Base-by-base conservation (phyloP, 2,797 vertebrate species). In the Notamacropus eugenii region DNA sequence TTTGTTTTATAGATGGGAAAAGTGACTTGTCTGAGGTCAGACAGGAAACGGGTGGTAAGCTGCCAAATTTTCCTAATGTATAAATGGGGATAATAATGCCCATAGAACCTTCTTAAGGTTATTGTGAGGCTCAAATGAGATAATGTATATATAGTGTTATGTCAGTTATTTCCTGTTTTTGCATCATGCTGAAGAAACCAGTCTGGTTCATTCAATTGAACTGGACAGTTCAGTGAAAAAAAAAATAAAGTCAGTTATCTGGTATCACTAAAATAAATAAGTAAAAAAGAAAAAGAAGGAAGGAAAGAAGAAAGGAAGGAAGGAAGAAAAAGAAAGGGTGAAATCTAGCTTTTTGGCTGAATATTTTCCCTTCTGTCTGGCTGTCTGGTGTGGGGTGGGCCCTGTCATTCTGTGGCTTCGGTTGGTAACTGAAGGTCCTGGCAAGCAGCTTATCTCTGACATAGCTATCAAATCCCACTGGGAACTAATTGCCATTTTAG, bases 361-460 rank as follows among this genome's bases (percentile, higher is more conserved):
- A 58, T 91, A 27, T 22, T 54, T 90, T 31, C 54, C 10, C 27
- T 40, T 24, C 54, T 96, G 58, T 82, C 90, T 54, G 14, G 40
- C 12, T 0, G 28, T 57, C 46, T 95, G 90, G 13, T 54, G 24
- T 91, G 29, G 28, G 31, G 54, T 55, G 10, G 54, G 90, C 1
- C 13, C 29, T 97, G 91, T 97, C 91, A 96, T 96, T 94, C 92
- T 52, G 0, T 56, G 93, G 92, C 94, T 94, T 28, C 62, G 93
- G 87, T 59, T 59, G 93, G 90, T 90, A 4, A 10, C 94, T 98
- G 97, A 97, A 92, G 94, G 93, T 94, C 96, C 96, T 57, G 46
- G 91, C 19, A 90, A 93, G 94, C 91, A 96, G 92, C 59, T 97
- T 96, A 96, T 93, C 96, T 97, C 90, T 97, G 95, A 92, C 92